A percentile compares a stretch with the other conserved stretches of the same genome.
These are phyloP conservation scores for Andrena marginata DNA, from an alignment of 2,888 invertebrate species.

Conservation along the genomic window DNA sequence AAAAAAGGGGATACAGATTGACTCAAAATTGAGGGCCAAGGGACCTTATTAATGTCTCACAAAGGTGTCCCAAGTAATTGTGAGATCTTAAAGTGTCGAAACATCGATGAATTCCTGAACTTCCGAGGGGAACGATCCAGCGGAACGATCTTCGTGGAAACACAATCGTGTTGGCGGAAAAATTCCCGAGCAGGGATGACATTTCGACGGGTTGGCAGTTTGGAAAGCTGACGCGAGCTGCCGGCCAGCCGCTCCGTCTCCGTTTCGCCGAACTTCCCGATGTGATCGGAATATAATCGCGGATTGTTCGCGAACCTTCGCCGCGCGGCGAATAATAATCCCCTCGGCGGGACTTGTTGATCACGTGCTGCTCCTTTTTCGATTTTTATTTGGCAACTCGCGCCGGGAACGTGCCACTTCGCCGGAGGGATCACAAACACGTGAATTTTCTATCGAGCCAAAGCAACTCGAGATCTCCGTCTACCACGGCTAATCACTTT, in stretches of 20 bases:
- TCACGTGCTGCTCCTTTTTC: conserved; percentile 20
- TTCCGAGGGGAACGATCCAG: background rate
- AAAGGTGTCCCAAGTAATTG: too few species aligned
- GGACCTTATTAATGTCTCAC: too few species aligned
- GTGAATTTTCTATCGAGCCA: background rate
- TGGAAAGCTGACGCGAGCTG: conserved; percentile 51
- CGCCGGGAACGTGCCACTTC: background rate
- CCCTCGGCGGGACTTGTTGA: conserved; percentile 57
- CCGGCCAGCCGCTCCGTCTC: conserved; percentile 21
- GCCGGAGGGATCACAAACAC: background rate
- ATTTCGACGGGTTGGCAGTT: conserved; percentile 68
- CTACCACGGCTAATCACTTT: background rate
- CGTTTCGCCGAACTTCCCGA: conserved; percentile 56
- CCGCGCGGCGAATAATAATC: conserved; percentile 59
- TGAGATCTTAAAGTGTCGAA: background rate
- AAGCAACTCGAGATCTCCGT: background rate
- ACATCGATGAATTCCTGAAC: background rate
- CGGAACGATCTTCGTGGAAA: background rate
- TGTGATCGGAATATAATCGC: conserved; percentile 72
- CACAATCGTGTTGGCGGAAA: conserved; percentile 2
- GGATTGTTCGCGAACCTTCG: conserved; percentile 54
- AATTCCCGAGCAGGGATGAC: conserved; percentile 44
- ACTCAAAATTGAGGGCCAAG: too few species aligned
- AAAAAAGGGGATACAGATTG: too few species aligned
- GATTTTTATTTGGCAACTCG: background rate